Conservation (phyloP, 1,140 invertebrate species). For the Bombus waltoni region DNA sequence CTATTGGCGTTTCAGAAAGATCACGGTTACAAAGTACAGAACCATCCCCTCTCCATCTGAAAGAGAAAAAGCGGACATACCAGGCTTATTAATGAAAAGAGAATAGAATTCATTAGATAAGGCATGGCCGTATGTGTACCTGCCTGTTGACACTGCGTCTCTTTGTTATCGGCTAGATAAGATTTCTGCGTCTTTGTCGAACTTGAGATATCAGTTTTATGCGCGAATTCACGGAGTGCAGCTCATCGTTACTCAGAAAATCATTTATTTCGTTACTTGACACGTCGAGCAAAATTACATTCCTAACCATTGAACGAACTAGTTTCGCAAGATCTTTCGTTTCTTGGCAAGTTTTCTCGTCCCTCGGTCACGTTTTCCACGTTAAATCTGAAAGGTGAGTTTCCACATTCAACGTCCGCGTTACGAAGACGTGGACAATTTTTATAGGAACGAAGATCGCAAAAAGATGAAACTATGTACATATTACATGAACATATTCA, state of each 20-base stretch:
- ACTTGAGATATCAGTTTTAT: conserved; percentile 63
- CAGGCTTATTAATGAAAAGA: conserved; percentile 58
- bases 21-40: too few relatives aligned
- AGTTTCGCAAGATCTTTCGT: not conserved
- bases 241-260: conserved; percentile 21
- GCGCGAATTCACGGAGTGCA: conserved; percentile 59
- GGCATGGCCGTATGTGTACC: conserved; percentile 45
- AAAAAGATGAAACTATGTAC: not conserved
- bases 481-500: not conserved
- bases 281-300: not conserved
- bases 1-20: not conserved
- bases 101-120: conserved; percentile 64
- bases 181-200: conserved; percentile 73
- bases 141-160: conserved; percentile 71
- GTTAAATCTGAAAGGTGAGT: conserved; percentile 61
- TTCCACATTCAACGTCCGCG: too few relatives aligned
- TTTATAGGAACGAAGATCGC: not conserved
- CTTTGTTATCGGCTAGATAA: conserved; percentile 74
- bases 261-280: too few relatives aligned
- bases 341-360: not conserved
- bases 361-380: not conserved
- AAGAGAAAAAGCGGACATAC: not conserved
- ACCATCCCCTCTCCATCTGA: not conserved
- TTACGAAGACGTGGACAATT: too few relatives aligned
- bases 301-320: not conserved